phyloP scores from a whole-genome alignment of 2,797 vertebrate species.

The Anguilla marmorata region DNA sequence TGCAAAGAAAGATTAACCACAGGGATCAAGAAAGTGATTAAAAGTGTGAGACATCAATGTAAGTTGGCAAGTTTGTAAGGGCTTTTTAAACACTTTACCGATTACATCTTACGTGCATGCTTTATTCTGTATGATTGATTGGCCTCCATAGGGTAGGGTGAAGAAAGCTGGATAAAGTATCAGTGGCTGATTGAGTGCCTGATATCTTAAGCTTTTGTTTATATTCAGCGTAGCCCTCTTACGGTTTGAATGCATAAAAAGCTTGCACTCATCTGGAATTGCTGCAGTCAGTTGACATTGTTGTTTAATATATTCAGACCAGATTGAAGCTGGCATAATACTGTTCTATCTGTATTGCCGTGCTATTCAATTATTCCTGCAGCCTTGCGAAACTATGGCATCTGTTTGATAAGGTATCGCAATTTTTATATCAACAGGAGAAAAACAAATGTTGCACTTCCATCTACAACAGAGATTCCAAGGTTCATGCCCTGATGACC shows the following conservation, averaged over 20 bases:
- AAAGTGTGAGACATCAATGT: neutral
- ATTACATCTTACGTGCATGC: neutral
- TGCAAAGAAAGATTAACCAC: neutral
- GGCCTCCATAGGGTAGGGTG: neutral
- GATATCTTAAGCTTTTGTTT: neutral
- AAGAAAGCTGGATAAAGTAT: neutral
- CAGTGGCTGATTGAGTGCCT: neutral
- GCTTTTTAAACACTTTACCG: neutral
- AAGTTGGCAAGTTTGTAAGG: neutral
- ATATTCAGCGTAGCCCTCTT: neutral
- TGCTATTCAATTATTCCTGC: neutral
- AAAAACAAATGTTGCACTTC: neutral
- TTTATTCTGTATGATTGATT: neutral
- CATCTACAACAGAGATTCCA: neutral
- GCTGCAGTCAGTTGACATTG: neutral
- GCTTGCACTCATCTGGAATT: neutral
- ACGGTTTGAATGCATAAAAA: neutral
- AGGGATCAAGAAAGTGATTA: neutral
- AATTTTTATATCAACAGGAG: neutral
- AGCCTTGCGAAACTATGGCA: neutral
- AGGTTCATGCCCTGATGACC: constrained; percentile 4
- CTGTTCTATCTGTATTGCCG: neutral
- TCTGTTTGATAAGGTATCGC: neutral
- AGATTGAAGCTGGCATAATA: neutral
- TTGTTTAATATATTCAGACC: neutral